phyloP scores from a whole-genome alignment of 2,888 invertebrate genomes.

The Acrocyrtus sp. region DNA sequence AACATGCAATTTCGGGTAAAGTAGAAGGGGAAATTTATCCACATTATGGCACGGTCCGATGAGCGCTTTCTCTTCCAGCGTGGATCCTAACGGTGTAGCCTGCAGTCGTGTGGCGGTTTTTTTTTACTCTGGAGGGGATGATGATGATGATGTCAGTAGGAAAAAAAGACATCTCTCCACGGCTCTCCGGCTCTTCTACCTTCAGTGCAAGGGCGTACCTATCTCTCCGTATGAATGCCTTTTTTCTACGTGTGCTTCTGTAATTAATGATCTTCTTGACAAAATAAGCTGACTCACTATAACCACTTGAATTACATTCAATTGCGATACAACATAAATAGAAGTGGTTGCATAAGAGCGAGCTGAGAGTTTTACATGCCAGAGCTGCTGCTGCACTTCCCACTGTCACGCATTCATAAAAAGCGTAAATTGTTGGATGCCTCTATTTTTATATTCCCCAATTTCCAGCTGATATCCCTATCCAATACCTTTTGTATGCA shows the following conservation, averaged over 20 bases:
- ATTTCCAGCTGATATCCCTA: not conserved
- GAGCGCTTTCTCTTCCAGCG: slow-evolving; percentile 24
- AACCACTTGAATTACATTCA: slow-evolving; percentile 25
- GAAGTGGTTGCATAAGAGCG: too few species aligned
- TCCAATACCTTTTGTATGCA: not conserved
- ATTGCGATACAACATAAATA: slow-evolving; percentile 18
- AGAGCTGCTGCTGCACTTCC: not conserved
- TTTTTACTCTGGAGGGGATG: too few species aligned
- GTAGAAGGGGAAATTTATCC: slow-evolving; percentile 36
- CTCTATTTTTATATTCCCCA: not conserved
- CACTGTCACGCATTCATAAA: slow-evolving; percentile 5
- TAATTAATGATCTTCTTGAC: slow-evolving; percentile 49
- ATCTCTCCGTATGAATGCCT: not conserved
- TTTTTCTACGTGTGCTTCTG: slow-evolving; percentile 15
- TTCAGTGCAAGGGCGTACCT: not conserved
- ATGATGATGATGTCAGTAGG: not conserved
- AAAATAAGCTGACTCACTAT: slow-evolving; percentile 39
- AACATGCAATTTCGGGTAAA: slow-evolving; percentile 6
- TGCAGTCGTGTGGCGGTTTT: not conserved
- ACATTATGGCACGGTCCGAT: slow-evolving; percentile 32
- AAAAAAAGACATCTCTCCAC: not conserved
- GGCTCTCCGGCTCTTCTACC: too few species aligned
- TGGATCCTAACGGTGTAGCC: not conserved
- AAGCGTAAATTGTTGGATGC: not conserved
- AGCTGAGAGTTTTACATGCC: too few species aligned